These are phyloP conservation scores for Capromys pilorides DNA, from an alignment of 2,797 vertebrate genomes.

Conservation along the genomic window DNA sequence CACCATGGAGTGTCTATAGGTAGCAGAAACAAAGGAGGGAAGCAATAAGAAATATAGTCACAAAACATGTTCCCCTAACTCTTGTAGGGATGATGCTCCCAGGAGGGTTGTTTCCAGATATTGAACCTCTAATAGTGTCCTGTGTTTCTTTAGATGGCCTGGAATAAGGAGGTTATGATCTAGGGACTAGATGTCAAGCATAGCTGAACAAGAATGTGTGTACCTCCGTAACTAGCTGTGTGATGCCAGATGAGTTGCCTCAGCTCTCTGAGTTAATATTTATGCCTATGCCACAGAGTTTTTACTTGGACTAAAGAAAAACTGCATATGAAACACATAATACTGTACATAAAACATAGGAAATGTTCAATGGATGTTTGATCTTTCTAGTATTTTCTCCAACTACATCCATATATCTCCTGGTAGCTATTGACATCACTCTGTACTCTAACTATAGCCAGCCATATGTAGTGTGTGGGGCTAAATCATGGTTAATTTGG, in stretches of 20 bases:
- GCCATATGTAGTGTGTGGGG: neutral
- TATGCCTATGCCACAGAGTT: neutral
- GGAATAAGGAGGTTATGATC: neutral
- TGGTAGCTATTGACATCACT: neutral
- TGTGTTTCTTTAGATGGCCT: neutral
- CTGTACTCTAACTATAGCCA: neutral
- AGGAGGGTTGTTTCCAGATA: slow-evolving; percentile 3
- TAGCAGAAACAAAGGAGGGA: slow-evolving; percentile 56
- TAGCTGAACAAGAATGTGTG: neutral
- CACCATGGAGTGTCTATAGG: slow-evolving; percentile 94
- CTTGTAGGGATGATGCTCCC: neutral
- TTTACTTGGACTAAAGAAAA: neutral
- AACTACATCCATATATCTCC: slow-evolving; percentile 22
- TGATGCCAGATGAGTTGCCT: slow-evolving; percentile 39
- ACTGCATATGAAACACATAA: neutral
- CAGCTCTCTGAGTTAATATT: slow-evolving; percentile 48
- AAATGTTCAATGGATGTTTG: slow-evolving; percentile 37
- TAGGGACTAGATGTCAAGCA: slow-evolving; percentile 1
- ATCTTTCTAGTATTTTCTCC: slow-evolving; percentile 20
- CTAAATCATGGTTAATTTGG: slow-evolving; percentile 12
- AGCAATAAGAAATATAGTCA: slow-evolving; percentile 41
- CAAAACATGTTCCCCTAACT: slow-evolving; percentile 10
- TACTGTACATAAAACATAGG: slow-evolving; percentile 6
- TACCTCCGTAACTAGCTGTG: slow-evolving; percentile 20
- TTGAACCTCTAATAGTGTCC: neutral